A percentile compares a stretch with the other conserved stretches of the same genome.
Conservation (phyloP, 2,113 vertebrate species). For the Cathartes aura region DNA sequence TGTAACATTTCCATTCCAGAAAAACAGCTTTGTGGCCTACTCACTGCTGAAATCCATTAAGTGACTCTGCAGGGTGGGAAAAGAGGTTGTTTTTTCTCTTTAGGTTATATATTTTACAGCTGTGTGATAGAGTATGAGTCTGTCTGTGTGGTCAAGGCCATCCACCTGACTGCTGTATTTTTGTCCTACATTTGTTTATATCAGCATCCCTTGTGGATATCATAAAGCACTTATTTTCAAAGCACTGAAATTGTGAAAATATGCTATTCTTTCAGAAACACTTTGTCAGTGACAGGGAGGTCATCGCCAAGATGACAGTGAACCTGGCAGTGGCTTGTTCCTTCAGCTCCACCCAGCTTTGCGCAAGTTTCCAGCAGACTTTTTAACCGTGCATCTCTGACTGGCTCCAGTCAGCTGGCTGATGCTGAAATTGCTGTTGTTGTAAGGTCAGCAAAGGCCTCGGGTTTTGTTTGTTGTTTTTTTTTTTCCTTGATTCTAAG, state of each 20-base stretch:
- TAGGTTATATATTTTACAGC: not conserved
- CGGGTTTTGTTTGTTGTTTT: not conserved
- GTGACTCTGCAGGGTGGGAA: not conserved
- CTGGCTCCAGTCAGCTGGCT: not conserved
- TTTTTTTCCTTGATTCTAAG: not conserved
- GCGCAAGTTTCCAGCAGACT: not conserved
- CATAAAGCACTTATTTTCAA: not conserved
- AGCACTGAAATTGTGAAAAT: not conserved
- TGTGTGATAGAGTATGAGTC: not conserved
- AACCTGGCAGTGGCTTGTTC: not conserved
- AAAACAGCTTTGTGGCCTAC: conserved; percentile 1
- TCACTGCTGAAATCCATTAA: conserved; percentile 23
- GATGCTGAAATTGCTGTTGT: not conserved
- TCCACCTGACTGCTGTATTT: not conserved
- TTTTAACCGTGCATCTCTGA: not conserved
- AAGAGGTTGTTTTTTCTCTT: not conserved
- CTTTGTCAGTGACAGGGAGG: not conserved
- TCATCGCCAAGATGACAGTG: not conserved
- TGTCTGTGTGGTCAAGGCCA: not conserved
- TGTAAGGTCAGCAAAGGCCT: conserved; percentile 6
- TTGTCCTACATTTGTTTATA: not conserved
- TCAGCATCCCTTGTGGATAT: not conserved
- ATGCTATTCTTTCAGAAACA: not conserved
- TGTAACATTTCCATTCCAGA: conserved; percentile 21
- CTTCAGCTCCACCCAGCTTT: not conserved